Base-by-base conservation (phyloP, 1,140 invertebrate genomes). In the Oscheius sp. region DNA sequence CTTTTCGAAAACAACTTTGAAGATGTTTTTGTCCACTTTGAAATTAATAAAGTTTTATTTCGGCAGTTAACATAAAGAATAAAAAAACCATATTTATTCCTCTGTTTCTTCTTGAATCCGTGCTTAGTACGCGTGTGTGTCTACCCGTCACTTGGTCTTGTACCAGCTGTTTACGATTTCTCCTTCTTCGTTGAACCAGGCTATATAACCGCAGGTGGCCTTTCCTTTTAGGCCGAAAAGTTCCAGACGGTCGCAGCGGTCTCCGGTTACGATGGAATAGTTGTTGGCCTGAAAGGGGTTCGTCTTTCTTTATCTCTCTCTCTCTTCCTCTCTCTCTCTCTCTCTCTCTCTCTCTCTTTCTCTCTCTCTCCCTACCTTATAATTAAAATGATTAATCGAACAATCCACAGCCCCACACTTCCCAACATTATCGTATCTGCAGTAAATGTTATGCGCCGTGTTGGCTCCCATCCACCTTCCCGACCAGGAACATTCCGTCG, bases 401-500 rank as follows among this genome's bases (percentile, higher is more conserved):
- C 79, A 80, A n/a, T 68, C 70, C 20, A 80, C 34, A 10, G 49
- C 32, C 10, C 79, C 79, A 73, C 79, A 80, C 58, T 38, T 55
- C 38, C 75, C 79, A 26, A 75, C 46, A 55, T 80, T 79, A 68
- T 80, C 79, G 55, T 80, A 80, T 26, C 79, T 36, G 69, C 79
- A 80, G 59, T 80, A 81, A 23, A 65, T 74, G 55, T 80, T 80
- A 45, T 81, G 69, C 18, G 79, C 79, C 15, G 77, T 80, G 29
- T 77, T 81, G 2, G 79, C 79, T 23, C 79, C 79, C 79, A 80
- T 80, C 79, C 79, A 80, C 34, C 79, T 64, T 38, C 79, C 79
- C 34, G 59, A 72, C 79, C 79, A 80, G 13, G 79, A 75, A 59
- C 79, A 80, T 29, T 80, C 79, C 38, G 74, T 65, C 20, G 79